phyloP scores from a whole-genome alignment of 1,140 invertebrate species.

The Palaemon carinicauda region DNA sequence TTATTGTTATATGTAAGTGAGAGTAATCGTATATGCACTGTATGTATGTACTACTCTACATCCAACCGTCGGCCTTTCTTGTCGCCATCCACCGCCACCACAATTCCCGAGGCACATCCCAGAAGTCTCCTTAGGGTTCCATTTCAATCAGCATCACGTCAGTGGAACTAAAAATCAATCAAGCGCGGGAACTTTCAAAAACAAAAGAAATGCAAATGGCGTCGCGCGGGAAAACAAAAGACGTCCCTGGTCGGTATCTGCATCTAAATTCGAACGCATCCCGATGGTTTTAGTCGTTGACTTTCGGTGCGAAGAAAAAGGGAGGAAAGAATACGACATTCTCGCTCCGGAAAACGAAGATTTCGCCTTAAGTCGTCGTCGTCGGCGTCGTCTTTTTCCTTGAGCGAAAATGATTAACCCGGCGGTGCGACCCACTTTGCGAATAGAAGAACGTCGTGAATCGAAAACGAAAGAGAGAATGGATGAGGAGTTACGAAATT shows the following conservation, averaged over 20 bases:
- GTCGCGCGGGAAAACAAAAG: constrained; percentile 52
- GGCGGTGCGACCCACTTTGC: neutral
- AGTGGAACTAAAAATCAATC: constrained; percentile 59
- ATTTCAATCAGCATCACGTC: constrained; percentile 35
- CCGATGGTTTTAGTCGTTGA: neutral
- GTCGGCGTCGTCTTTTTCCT: constrained; percentile 5
- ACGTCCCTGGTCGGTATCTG: constrained; percentile 34
- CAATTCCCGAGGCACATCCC: neutral
- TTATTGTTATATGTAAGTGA: too few relatives aligned
- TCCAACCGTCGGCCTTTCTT: too few relatives aligned
- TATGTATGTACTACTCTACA: too few relatives aligned
- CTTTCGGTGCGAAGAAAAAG: neutral
- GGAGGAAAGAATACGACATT: neutral
- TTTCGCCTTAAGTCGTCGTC: neutral
- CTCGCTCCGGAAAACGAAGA: neutral
- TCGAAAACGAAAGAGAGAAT: too few relatives aligned
- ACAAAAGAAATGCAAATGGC: constrained; percentile 59
- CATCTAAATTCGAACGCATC: constrained; percentile 40
- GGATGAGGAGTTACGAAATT: neutral
- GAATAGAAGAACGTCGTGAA: too few relatives aligned
- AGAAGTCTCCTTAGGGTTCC: neutral
- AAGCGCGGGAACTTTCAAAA: constrained; percentile 38
- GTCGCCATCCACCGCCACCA: too few relatives aligned
- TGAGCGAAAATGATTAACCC: neutral
- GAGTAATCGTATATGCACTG: too few relatives aligned